A percentile compares a stretch with the other conserved stretches of the same genome.
phyloP scores from a whole-genome alignment of 2,113 vertebrate species.

The Epinephelus moara region DNA sequence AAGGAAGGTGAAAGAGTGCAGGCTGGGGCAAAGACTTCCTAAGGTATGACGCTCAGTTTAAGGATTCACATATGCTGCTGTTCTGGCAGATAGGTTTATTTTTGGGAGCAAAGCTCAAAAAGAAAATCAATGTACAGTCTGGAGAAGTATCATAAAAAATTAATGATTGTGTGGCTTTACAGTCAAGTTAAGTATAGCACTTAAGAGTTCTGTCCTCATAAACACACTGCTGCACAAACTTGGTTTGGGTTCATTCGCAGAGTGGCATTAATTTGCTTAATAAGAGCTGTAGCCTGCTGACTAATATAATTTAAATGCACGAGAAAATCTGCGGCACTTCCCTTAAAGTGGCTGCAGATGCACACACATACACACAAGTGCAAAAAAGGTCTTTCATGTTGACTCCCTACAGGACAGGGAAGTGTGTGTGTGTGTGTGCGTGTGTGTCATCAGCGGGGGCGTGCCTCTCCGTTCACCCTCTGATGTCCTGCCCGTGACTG shows the following conservation, averaged over 20 bases:
- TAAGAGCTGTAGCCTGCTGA: neutral
- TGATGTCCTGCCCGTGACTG: conserved; percentile 67
- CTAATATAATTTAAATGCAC: neutral
- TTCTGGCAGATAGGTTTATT: conserved; percentile 35
- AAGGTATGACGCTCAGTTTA: conserved; percentile 6
- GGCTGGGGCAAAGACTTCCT: conserved; percentile 20
- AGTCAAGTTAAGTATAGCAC: conserved; percentile 28
- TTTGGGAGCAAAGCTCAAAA: conserved; percentile 27
- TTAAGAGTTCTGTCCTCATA: neutral
- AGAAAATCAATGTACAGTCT: neutral
- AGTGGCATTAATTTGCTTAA: conserved; percentile 11
- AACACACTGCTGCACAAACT: neutral
- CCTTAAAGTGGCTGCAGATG: neutral
- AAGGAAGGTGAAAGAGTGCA: conserved; percentile 4
- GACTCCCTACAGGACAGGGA: conserved; percentile 15
- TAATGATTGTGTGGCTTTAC: conserved; percentile 29
- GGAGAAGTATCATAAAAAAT: conserved; percentile 50
- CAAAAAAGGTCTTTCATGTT: conserved; percentile 10
- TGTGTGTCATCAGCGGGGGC: conserved; percentile 42
- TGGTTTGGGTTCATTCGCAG: conserved; percentile 1
- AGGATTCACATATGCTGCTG: conserved; percentile 12
- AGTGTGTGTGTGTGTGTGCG: conserved; percentile 19
- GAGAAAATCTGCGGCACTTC: neutral
- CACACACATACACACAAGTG: neutral
- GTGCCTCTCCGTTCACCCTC: conserved; percentile 51